These are phyloP conservation scores for Leptinotarsa juncta DNA, from an alignment of 2,888 invertebrate species.

Conservation along the genomic window DNA sequence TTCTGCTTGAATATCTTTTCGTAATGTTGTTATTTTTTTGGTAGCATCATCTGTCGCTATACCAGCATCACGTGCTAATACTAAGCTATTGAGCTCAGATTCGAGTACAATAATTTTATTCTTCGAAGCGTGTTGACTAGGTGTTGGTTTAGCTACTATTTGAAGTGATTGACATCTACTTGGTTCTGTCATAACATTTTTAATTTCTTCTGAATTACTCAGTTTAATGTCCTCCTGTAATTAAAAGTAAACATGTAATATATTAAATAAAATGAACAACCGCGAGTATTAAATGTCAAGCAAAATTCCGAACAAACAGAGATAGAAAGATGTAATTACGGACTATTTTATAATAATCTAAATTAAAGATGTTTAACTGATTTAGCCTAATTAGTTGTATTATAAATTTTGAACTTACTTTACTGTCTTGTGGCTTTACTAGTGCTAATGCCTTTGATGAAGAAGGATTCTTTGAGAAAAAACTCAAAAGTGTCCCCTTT, in stretches of 20 bases:
- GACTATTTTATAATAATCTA: conserved; percentile 25
- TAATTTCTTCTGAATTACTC: no score
- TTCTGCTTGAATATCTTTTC: no score
- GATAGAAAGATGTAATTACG: conserved; percentile 19
- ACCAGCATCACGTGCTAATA: conserved; percentile 1
- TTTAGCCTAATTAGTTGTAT: background rate
- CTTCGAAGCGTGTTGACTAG: no score
- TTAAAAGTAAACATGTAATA: background rate
- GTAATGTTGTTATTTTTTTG: no score
- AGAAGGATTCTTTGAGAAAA: conserved; percentile 24
- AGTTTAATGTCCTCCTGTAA: no score
- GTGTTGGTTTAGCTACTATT: no score
- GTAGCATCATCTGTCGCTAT: no score
- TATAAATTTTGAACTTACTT: conserved; percentile 26
- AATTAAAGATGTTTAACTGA: background rate
- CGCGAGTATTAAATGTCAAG: conserved; percentile 15
- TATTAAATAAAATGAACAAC: conserved; percentile 11
- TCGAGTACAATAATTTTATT: no score
- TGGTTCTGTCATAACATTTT: no score
- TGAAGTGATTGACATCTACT: no score
- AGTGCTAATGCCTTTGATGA: conserved; percentile 17
- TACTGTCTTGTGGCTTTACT: conserved; percentile 18
- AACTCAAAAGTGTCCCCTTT: background rate
- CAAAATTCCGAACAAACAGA: conserved; percentile 13
- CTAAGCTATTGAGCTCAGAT: background rate